Evolutionary conservation across 2,888 invertebrate genomes (phyloP), one percentile per base, ranked within the genome.

Genomic region (Steinernema hermaphroditum): DNA sequence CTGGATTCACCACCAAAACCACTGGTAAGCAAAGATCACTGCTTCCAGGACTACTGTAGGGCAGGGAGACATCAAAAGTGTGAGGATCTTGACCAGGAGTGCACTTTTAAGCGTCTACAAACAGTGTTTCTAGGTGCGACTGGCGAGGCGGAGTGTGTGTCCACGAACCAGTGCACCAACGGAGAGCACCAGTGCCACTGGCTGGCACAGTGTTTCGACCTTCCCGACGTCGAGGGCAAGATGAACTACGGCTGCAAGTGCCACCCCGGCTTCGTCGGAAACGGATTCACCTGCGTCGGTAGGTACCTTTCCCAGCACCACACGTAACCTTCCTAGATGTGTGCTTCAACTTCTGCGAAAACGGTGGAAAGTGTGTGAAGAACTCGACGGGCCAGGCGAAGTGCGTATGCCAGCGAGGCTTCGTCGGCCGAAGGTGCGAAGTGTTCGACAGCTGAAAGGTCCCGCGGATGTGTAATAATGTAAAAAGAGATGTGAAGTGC

Each of bases 171-270:
- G 62, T 81, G 81, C 46, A 77, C 76, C 50, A 75, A 78, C 12
- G 74, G 75, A 8, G 76, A 74, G 12, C 81, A 81, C 69, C 76
- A 76, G 41, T 81, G 81, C 62, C 81, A 81, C 68, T 81, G 81
- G 81, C 72, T 81, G 6, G 81, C 81, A 12, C 75, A 74, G 9
- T 81, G 81, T 68, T 78, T 81, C 71, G 81, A 81, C 71, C 71
- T 81, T 19, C 81, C 81, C 0, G 81, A 81, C 69, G 78, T 77
- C 69, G 76, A 76, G 14, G 75, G 78, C 49, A 73, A 77, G 34
- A 76, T 37, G 62, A 76, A 73, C 50, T 81, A 78, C 54, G 77
- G 78, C 1, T 81, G 81, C 62, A 80, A 80, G 54, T 81, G 81
- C 57, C 76, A 77, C 62, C 81, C 81, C 1, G 81, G 81, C 27